Percentiles rank a stretch among this genome's conserved stretches.
Evolutionary conservation across 2,797 vertebrate genomes (phyloP).

Genomic region (Megaceryle alcyon): DNA sequence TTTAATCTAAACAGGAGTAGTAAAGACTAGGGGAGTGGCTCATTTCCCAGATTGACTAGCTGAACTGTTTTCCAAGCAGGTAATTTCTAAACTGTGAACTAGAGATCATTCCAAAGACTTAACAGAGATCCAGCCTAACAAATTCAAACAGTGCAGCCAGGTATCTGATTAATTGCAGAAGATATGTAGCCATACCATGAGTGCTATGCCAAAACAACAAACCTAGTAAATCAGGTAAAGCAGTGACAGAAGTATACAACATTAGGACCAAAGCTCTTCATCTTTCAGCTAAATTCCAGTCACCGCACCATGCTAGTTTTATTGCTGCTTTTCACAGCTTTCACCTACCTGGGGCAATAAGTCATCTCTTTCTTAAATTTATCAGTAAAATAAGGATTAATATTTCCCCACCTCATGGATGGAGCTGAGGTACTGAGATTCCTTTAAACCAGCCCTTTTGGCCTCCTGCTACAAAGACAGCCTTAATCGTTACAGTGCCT

Average conservation of each 20-base stretch:
- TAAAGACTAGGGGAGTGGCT: background rate
- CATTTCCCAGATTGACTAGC: background rate
- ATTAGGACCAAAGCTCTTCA: background rate
- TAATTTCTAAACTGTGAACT: background rate
- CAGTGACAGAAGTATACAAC: background rate
- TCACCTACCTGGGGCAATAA: background rate
- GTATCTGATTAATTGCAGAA: fast-evolving
- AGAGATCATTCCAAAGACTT: background rate
- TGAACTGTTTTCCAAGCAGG: background rate
- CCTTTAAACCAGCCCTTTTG: background rate
- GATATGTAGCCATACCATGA: background rate
- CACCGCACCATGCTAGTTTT: background rate
- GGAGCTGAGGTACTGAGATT: background rate
- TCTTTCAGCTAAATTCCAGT: background rate
- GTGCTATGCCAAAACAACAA: background rate
- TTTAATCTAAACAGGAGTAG: background rate
- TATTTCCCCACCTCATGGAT: background rate
- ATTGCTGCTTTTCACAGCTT: background rate
- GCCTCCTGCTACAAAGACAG: background rate
- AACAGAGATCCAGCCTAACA: background rate
- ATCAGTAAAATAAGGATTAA: background rate
- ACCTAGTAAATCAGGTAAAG: background rate
- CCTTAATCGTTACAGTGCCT: background rate
- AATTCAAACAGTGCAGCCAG: background rate
- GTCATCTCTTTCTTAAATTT: background rate